Base-by-base conservation (phyloP, 1,140 invertebrate genomes). In the Drosophila ananassae region DNA sequence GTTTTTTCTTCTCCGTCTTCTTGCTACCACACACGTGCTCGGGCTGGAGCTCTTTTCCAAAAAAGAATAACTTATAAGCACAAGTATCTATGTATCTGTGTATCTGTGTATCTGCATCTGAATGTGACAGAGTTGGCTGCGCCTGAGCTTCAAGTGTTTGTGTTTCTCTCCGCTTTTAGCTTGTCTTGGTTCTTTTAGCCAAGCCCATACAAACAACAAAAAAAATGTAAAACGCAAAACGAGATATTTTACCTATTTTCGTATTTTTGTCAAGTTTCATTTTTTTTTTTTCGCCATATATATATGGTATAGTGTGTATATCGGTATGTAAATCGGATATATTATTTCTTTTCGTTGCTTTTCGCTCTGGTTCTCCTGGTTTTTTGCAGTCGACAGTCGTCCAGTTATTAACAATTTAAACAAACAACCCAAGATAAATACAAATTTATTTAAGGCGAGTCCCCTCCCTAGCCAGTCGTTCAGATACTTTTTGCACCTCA, bases 351-450 rank as follows among this genome's bases (percentile, higher is more conserved):
- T 17, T 44, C 7, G 3, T n/a, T 17, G 41, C 21, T 58, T 47
- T 68, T 37, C 25, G 60, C 61, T 51, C 57, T 24, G 53, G 9
- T 57, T 62, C 58, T 60, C 32, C 39, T 59, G n/a, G 54, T 34
- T 85, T 79, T 54, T 78, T 66, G 61, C 63, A 63, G 55, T 41
- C 51, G 61, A 64, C 71, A 64, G 17, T 17, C 17, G 17, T 17
- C 17, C 17, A 17, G 66, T 69, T 87, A 79, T 82, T 89, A 89
- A 89, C 75, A 87, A 77, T 87, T 89, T 79, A 69, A 59, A 59
- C 61, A 89, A 89, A 87, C 68, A 89, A 46, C 32, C 46, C 32
- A 28, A 73, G 12, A 51, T 51, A 75, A 54, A 68, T 54, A 75
- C n/a, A 39, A 22, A 53, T 74, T 22, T 32, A 51, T 62, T 62